These are phyloP conservation scores for Rotaria macrura DNA, from an alignment of 2,888 invertebrate species.

Conservation along the genomic window DNA sequence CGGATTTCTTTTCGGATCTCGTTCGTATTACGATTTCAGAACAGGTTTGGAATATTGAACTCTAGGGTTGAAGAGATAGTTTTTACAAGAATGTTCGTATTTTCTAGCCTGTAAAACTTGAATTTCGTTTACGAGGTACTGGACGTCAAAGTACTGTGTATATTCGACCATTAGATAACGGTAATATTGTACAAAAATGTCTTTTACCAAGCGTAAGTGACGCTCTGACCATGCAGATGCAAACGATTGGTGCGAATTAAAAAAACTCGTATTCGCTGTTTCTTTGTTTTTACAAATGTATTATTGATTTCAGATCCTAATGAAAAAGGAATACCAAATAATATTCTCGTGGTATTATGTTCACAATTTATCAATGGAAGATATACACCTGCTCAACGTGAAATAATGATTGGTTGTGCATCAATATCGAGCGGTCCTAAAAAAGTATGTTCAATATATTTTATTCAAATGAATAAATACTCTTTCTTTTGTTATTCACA, in stretches of 20 bases:
- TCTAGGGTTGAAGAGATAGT: too few species aligned
- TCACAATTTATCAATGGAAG: conserved; percentile 37
- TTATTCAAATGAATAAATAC: not conserved
- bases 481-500: conserved; percentile 16
- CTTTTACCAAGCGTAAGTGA: not conserved
- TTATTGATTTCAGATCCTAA: not conserved
- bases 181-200: not conserved
- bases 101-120: not conserved
- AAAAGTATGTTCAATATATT: conserved; percentile 43
- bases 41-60: conserved; percentile 39
- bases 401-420: conserved; percentile 45
- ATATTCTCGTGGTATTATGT: not conserved
- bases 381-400: conserved; percentile 39
- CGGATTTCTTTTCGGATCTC: conserved; percentile 46
- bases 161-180: not conserved
- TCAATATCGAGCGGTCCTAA: conserved; percentile 47
- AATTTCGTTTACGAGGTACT: conserved; percentile 9
- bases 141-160: not conserved
- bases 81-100: too few species aligned
- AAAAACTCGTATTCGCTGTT: not conserved
- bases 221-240: not conserved
- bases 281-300: not conserved
- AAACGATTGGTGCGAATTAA: not conserved
- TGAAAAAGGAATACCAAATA: conserved; percentile 4
- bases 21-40: conserved; percentile 45